These are phyloP conservation scores for Haliclystus octoradiatus DNA, from an alignment of 30 jellyfish, hydroid and myxozoan genomes.

Conservation along the genomic window DNA sequence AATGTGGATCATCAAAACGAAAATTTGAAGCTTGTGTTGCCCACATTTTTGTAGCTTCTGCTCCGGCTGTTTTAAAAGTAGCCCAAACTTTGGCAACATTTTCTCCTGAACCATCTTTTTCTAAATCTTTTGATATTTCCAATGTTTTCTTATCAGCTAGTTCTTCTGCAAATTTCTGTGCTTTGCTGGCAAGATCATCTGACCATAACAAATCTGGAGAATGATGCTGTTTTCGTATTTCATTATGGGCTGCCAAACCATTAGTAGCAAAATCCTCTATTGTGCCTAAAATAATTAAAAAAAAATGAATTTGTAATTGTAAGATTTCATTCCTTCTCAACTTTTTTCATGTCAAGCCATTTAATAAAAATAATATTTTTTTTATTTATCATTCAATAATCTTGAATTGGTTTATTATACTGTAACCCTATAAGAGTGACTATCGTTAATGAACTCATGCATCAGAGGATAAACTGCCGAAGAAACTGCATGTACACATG, in stretches of 20 bases:
- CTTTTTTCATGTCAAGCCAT: no score
- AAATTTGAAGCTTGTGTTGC: slow-evolving; percentile 72
- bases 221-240: slow-evolving; percentile 79
- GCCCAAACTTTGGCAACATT: slow-evolving; percentile 99
- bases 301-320: no score
- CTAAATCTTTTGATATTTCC: slow-evolving; percentile 80
- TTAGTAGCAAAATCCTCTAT: slow-evolving; percentile 97
- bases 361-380: no score
- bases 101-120: slow-evolving; percentile 90
- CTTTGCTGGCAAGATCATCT: slow-evolving; percentile 86
- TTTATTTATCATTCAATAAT: no score
- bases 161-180: slow-evolving; percentile 94
- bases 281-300: slow-evolving; percentile 58
- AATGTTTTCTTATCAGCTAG: slow-evolving; percentile 80
- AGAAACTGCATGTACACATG: no score
- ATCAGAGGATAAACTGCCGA: no score
- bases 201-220: slow-evolving; percentile 86
- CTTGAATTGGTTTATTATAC: no score
- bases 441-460: no score
- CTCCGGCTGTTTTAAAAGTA: slow-evolving; percentile 90
- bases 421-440: no score
- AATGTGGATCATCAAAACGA: slow-evolving; percentile 83
- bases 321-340: no score
- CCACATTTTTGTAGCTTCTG: slow-evolving; percentile 97
- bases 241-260: slow-evolving; percentile 78